Base-by-base conservation (phyloP, 2,113 vertebrate genomes). In the Stegostoma tigrinum region DNA sequence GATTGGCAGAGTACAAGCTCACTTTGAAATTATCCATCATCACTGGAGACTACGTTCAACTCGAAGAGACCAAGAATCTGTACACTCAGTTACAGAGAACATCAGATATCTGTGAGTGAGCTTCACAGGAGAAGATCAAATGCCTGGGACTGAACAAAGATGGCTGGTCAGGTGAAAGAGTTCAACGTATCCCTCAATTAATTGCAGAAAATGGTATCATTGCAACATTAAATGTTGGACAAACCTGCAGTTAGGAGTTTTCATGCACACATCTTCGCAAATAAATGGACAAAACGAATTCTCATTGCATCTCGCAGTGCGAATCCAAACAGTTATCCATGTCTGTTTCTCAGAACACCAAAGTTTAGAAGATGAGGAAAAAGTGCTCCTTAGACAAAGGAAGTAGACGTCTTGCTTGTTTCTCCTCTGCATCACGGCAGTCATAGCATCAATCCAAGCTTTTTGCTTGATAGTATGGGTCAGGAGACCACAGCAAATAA, bases 31-130 rank as follows among this genome's bases (percentile, higher is more conserved):
- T 52, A 34, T 95, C 68, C 94, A 12, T 70, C 89, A 52, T 95
- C 10, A 34, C 15, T 19, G 94, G 38, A 95, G 67, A 72, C 23
- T 48, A 70, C 34, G 52, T 72, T 34, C 94, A 68, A 19, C 10
- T 70, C 12, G 45, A 15, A 21, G 67, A 67, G 64, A 70, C 72
- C 94, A 95, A 95, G 94, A 95, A 34, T 93, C 61, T 93, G 89
- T 93, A 93, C 89, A 93, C 94, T 72, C 94, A 15, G 94, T 93
- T 72, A 72, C 94, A 95, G 94, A 95, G 68, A 95, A 93, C 30
- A 42, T 34, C 61, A 66, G 61, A 66, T 7, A 67, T 67, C 55
- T 67, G 61, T 64, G 80, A 93, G 27, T 30, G 52, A 90, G 30
- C 89, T 66, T 66, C 89, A 66, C 30, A n/a, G 89, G 34, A 66